Evolutionary conservation across 1,140 invertebrate species (phyloP), one percentile per base, ranked within the genome.

Genomic region (Globodera rostochiensis): DNA sequence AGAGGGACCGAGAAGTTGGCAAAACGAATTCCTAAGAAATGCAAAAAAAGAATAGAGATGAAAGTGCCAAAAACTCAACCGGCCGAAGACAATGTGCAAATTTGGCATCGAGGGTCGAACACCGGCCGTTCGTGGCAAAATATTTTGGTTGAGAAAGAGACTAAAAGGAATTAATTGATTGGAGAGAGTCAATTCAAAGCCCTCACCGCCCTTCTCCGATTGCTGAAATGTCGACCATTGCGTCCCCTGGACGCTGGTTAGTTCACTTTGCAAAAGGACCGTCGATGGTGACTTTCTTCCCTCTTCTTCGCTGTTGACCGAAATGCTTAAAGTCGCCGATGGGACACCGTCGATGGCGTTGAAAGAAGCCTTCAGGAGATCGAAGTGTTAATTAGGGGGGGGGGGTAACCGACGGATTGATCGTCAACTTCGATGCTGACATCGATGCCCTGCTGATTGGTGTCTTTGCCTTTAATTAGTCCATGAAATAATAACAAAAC

Each of bases 341-440:
- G 86, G 84, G 25, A 86, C 86, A 36, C 67, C 71, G 13, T 85
- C 85, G 21, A 25, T 46, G 47, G 70, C 71, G 46, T 86, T 71
- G 57, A 82, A 82, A 15, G 83, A 80, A 11, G 57, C 15, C 57
- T 64, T 19, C 6, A 64, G 4, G 11, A 64, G 2, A 64, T 53
- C 2, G 36, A 36, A 64, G 15, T 19, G 6, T 19, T 64, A 15
- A 64, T 64, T 64, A 6, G 13, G 13, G 11, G 46, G 69, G n/a
- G 64, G 36, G 11, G 45, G 36, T 13, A 47, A 19, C 82, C 15
- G 46, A 86, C 82, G 6, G 82, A 83, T 69, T 86, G 67, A 13
- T 47, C 21, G 46, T 84, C 85, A 70, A 86, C 85, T 45, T 83
- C 66, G 13, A 85, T 36, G 21, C 60, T 47, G 6, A 82, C 75